Percentiles rank a stretch among this genome's conserved stretches.
Evolutionary conservation across 1,140 invertebrate species (phyloP).

Genomic region (Drosophila subobscura): DNA sequence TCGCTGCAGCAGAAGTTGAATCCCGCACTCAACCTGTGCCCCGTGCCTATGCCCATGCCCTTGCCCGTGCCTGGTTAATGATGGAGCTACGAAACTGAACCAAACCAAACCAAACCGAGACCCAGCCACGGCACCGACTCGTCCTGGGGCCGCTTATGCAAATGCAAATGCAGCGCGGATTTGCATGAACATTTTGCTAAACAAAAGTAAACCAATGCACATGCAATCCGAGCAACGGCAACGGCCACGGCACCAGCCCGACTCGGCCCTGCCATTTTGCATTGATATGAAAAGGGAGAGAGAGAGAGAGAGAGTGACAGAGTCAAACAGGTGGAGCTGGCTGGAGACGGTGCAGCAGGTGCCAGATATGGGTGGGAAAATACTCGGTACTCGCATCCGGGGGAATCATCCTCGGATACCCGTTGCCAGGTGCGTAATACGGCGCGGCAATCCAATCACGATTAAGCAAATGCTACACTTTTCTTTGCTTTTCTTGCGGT

Average conservation of each 20-base stretch:
- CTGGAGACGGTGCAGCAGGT: slow-evolving; percentile 4
- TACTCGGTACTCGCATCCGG: too few species aligned
- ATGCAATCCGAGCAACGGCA: slow-evolving; percentile 35
- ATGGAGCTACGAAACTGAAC: slow-evolving; percentile 30
- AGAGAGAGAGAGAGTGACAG: not conserved
- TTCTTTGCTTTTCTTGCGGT: not conserved
- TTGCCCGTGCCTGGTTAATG: slow-evolving; percentile 33
- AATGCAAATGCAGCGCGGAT: slow-evolving; percentile 57
- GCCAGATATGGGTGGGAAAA: not conserved
- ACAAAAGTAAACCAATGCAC: slow-evolving; percentile 54
- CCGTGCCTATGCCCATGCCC: not conserved
- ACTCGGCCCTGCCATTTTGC: slow-evolving; percentile 32
- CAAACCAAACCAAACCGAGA: not conserved
- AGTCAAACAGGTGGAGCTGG: too few species aligned
- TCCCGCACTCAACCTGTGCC: slow-evolving; percentile 34
- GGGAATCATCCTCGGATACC: not conserved
- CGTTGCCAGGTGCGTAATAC: slow-evolving; percentile 29
- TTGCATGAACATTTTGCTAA: slow-evolving; percentile 59
- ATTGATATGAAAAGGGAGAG: slow-evolving; percentile 33
- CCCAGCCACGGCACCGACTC: not conserved
- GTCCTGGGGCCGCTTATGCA: slow-evolving; percentile 59
- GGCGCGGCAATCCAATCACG: slow-evolving; percentile 3
- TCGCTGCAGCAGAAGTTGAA: slow-evolving; percentile 29
- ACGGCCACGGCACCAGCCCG: not conserved
- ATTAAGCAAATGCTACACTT: slow-evolving; percentile 3